Conservation (phyloP, 1,140 invertebrate species). For the Pseudobourletiella spinata region DNA sequence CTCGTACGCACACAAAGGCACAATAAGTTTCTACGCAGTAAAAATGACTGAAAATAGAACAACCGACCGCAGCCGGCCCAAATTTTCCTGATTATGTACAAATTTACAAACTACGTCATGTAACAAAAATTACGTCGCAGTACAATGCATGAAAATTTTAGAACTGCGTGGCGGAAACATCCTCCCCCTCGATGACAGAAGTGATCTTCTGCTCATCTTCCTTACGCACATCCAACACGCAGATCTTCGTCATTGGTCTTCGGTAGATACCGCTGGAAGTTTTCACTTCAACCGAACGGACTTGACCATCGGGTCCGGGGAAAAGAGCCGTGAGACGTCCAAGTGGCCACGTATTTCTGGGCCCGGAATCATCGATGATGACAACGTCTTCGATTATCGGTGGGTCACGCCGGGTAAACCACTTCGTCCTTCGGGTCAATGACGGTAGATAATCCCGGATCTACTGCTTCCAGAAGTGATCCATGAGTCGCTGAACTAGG, state of each 20-base stretch:
- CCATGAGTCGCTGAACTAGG: not conserved
- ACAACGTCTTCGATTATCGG: slow-evolving; percentile 12
- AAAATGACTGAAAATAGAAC: too few relatives aligned
- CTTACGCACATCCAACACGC: slow-evolving; percentile 6
- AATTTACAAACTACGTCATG: too few relatives aligned
- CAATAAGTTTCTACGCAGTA: too few relatives aligned
- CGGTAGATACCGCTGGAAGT: slow-evolving; percentile 6
- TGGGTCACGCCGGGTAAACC: not conserved
- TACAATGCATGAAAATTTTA: too few relatives aligned
- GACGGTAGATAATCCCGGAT: slow-evolving; percentile 5
- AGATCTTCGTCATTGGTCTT: slow-evolving; percentile 13
- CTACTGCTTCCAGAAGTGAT: slow-evolving; percentile 19
- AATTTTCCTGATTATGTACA: too few relatives aligned
- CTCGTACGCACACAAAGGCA: too few relatives aligned
- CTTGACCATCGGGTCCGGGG: slow-evolving; percentile 12
- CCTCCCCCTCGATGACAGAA: not conserved
- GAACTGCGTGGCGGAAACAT: not conserved
- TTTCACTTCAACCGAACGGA: slow-evolving; percentile 12
- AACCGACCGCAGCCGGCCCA: too few relatives aligned
- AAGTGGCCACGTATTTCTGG: slow-evolving; percentile 8
- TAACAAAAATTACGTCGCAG: too few relatives aligned
- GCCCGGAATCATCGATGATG: slow-evolving; percentile 7
- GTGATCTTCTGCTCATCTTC: not conserved
- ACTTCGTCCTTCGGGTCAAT: slow-evolving; percentile 1
- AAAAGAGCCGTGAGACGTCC: not conserved